Percentiles rank a stretch among this genome's conserved stretches.
These are phyloP conservation scores for Acanthopagrus latus DNA, from an alignment of 2,797 vertebrate species.

Conservation along the genomic window DNA sequence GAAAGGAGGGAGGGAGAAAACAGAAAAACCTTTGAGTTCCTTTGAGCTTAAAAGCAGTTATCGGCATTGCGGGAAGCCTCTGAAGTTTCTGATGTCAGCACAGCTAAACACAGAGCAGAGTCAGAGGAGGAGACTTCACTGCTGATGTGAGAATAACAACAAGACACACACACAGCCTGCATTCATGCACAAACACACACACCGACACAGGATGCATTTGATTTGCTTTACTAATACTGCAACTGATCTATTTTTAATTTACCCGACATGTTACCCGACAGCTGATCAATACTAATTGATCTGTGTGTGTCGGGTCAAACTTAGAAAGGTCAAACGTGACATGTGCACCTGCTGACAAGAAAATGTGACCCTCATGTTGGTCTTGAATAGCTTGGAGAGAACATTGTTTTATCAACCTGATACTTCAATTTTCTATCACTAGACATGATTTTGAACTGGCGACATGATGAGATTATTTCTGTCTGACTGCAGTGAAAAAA, in stretches of 20 bases:
- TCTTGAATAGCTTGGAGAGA: background rate
- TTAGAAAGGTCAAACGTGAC: slow-evolving; percentile 29
- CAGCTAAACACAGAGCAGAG: slow-evolving; percentile 3
- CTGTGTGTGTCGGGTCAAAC: slow-evolving; percentile 12
- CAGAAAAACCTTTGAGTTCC: background rate
- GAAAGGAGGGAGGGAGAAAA: slow-evolving; percentile 11
- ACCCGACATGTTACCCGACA: background rate
- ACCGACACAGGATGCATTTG: background rate
- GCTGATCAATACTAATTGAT: slow-evolving; percentile 43
- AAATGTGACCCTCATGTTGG: background rate
- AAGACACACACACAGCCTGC: background rate
- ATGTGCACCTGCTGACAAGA: slow-evolving; percentile 7
- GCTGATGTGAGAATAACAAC: background rate
- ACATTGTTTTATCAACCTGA: background rate
- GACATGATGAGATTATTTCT: background rate
- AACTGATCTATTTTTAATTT: slow-evolving; percentile 27
- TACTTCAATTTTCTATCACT: background rate
- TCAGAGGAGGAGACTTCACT: background rate
- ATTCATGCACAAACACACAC: background rate
- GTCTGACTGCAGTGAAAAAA: background rate
- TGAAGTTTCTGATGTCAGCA: slow-evolving; percentile 29
- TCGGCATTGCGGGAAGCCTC: slow-evolving; percentile 13
- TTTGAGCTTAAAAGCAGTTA: slow-evolving; percentile 25
- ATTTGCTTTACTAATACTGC: slow-evolving; percentile 8
- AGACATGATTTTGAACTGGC: background rate